These are phyloP conservation scores for Cenopis cana DNA, from an alignment of 2,888 invertebrate species.

Conservation along the genomic window DNA sequence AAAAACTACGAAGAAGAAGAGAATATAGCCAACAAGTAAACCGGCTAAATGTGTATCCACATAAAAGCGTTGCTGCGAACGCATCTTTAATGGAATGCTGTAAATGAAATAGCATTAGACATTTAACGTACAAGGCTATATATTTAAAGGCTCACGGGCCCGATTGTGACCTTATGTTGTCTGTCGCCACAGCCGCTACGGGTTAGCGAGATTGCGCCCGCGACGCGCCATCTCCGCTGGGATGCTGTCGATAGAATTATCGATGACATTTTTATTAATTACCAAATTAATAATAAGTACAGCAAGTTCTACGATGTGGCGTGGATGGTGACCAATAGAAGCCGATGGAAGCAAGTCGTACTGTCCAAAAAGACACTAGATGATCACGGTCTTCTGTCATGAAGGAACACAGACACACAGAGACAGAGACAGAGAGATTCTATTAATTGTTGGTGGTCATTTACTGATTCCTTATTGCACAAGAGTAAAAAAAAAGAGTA, in stretches of 20 bases:
- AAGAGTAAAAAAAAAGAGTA: no score
- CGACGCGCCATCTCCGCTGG: constrained; percentile 38
- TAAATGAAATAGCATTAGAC: constrained; percentile 79
- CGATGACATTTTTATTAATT: constrained; percentile 4
- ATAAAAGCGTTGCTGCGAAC: constrained; percentile 44
- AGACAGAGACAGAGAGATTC: no score
- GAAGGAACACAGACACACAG: no score
- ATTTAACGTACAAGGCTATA: constrained; percentile 80
- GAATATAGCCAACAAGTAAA: constrained; percentile 2
- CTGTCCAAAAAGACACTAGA: no score
- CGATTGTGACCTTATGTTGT: constrained; percentile 81
- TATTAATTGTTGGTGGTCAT: not conserved
- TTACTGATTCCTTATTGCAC: no score
- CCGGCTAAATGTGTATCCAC: constrained; percentile 45
- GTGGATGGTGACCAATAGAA: no score
- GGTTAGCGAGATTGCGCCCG: constrained; percentile 74
- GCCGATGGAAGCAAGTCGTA: no score
- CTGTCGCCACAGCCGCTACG: constrained; percentile 76
- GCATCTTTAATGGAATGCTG: constrained; percentile 64
- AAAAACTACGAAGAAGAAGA: not conserved
- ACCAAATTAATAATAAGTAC: no score
- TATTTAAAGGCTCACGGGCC: constrained; percentile 77
- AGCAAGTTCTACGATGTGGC: no score
- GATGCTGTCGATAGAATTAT: constrained; percentile 44
- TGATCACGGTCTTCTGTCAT: no score